Evolutionary conservation across 1,140 invertebrate species (phyloP), one percentile per base, ranked within the genome.

Genomic region (Telenomus remus): DNA sequence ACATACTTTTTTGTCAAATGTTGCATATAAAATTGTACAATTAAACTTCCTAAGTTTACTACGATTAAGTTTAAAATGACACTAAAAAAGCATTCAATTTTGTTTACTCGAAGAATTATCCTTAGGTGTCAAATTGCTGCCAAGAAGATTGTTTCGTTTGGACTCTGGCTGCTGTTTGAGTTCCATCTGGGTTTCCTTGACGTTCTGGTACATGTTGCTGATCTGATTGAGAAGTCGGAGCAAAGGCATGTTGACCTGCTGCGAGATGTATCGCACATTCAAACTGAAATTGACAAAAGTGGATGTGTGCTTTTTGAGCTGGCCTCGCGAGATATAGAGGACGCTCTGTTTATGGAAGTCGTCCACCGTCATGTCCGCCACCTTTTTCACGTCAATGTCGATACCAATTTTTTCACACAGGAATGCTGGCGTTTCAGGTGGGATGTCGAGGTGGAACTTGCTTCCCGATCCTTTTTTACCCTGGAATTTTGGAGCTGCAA

Each of bases 121-220:
- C 51, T 84, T 91, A 80, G 80, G 86, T 46, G 79, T 78, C 11
- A 72, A 50, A 47, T 86, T 82, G 15, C 79, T 84, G 8, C 80
- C 87, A 65, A 80, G 83, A 78, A 80, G 85, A 85, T 88, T 89
- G 51, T 89, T 84, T 65, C 87, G 84, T 77, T 90, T 88, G 42
- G 84, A 81, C 13, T 90, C 82, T 14, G 84, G 82, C 27, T 92
- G 91, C 72, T 92, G 94, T 80, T 92, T 93, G 49, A 98, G 89
- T 79, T 97, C 96, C 79, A 94, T 93, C 83, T 96, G 94, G 0
- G 97, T 98, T 81, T 97, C 95, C 81, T 97, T 96, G 4, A 98
- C 96, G 88, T 98, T 98, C 86, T 97, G 95, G 87, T 98, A 97
- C 96, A 99, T 98, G 70, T 97, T 97, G 74, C 94, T 95, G 74